These are phyloP conservation scores for Drosophila sulfurigaster DNA, from an alignment of 1,140 invertebrate species.

Conservation along the genomic window DNA sequence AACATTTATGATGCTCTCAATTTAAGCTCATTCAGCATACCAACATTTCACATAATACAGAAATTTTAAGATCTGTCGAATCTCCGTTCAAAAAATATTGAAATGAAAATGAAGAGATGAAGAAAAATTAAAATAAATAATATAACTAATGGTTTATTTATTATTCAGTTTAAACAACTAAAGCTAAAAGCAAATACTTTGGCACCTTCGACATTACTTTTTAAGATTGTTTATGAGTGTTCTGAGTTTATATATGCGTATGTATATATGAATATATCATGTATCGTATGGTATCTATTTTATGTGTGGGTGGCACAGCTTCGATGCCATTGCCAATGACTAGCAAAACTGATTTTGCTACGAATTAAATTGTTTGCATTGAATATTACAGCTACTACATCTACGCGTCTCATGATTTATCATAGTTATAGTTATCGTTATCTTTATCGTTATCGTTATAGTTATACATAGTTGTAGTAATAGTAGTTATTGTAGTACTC, in stretches of 20 bases:
- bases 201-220: slow-evolving; percentile 69
- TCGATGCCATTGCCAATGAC: slow-evolving; percentile 47
- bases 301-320: slow-evolving; percentile 9
- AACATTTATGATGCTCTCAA: slow-evolving; percentile 22
- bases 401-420: slow-evolving; percentile 59
- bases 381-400: slow-evolving; percentile 64
- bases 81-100: neutral
- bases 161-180: slow-evolving; percentile 69
- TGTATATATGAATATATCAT: slow-evolving; percentile 8
- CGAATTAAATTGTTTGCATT: slow-evolving; percentile 49
- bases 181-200: slow-evolving; percentile 82
- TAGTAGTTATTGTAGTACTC: slow-evolving; percentile 71
- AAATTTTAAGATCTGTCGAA: neutral
- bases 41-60: slow-evolving; percentile 4
- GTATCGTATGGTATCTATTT: slow-evolving; percentile 18
- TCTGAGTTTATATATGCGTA: slow-evolving; percentile 11
- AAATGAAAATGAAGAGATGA: slow-evolving; percentile 21
- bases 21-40: slow-evolving; percentile 21
- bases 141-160: slow-evolving; percentile 59
- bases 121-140: slow-evolving; percentile 51
- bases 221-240: slow-evolving; percentile 44
- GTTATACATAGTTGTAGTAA: slow-evolving; percentile 52
- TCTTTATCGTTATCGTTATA: slow-evolving; percentile 26
- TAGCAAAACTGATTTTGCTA: slow-evolving; percentile 76
- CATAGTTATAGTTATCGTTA: slow-evolving; percentile 48